Base-by-base conservation (phyloP, 2,888 invertebrate species). In the Macropis europaea region DNA sequence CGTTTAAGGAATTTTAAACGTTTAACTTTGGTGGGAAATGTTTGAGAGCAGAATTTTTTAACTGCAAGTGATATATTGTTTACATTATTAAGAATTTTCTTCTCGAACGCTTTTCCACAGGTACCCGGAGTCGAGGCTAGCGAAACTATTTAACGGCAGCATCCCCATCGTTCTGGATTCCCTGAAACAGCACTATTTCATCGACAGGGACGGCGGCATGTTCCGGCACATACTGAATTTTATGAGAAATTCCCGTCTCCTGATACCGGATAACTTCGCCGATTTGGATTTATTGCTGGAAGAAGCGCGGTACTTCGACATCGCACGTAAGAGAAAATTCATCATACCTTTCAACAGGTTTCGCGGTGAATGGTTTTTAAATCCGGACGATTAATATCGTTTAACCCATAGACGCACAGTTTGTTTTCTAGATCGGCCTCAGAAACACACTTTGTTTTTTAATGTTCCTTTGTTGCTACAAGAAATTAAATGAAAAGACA, bases 141-240 rank as follows among this genome's bases (percentile, higher is more conserved):
- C 97, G 11, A 96, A 96, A 91, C 93, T 99, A 90, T 99, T 99
- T 91, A 97, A 97, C 89, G 99, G 99, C 32, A 95, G 94, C 82
- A 97, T 98, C 84, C 98, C 99, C 2, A 98, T 99, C 81, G 97
- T 99, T 13, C 91, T 99, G 90, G 99, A 99, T 90, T 97, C 97
- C 3, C 91, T 99, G 81, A 99, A 99, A 90, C 99, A 99, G 89
- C 98, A 99, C 90, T 99, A 99, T 91, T 99, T 99, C 92, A 98
- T 99, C 85, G 99, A 99, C 91, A 93, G 99, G 50, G 99, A 99
- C 89, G 99, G 99, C 2, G 96, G 96, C 79, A 97, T 98, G 95
- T 99, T 99, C 91, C 94, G 99, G 19, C 98, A 99, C 90, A 97
- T 99, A 86, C 93, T 99, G 75, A 99, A 99, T 92, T 99, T 97